Base-by-base conservation (phyloP, 2,797 vertebrate genomes). In the Alectoris magna region DNA sequence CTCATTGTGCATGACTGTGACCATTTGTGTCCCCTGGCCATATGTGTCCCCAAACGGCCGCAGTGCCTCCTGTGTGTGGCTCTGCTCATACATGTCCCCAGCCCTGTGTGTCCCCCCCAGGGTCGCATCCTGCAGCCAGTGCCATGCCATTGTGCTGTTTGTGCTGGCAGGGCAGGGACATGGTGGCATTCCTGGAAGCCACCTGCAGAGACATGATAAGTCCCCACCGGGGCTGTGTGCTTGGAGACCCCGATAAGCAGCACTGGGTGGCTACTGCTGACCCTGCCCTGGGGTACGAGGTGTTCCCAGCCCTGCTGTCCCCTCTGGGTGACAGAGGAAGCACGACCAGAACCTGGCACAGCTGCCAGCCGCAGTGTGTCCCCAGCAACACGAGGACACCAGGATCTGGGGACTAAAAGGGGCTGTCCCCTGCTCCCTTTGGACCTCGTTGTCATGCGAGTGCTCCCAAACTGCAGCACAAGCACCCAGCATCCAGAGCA, bases 211-310 rank as follows among this genome's bases (percentile, higher is more conserved):
- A 43, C 46, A 22, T 18, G 96, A 96, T 96, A 96, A 95, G 4
- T 9, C 73, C 79, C 48, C 0, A 1, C 22, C 0, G 0, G 67
- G 53, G 4, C 36, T 0, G 0, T 17, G 55, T n/a, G 62, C 1
- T 0, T 0, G 4, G 1, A 55, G 18, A 3, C 16, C 46, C 53
- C 0, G 96, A 96, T 96, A 96, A 94, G 60, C 81, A 80, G 84
- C 78, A 82, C 71, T 1, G 8, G 62, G 44, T 0, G 0, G 49
- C 72, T 94, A 85, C 90, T 55, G 0, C 69, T 59, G 78, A 80
- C 81, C 79, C 87, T 93, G 86, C 83, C 86, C 80, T 84, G 74
- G 24, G 91, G 72, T 3, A 4, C 1, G 4, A 78, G 53, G 49
- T 29, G 67, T 51, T 69, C 53, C 69, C 31, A 38, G 71, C 18